A percentile compares a stretch with the other conserved stretches of the same genome.
These are phyloP conservation scores for Nautilus pompilius DNA, from an alignment of 1,140 invertebrate genomes.

Conservation along the genomic window DNA sequence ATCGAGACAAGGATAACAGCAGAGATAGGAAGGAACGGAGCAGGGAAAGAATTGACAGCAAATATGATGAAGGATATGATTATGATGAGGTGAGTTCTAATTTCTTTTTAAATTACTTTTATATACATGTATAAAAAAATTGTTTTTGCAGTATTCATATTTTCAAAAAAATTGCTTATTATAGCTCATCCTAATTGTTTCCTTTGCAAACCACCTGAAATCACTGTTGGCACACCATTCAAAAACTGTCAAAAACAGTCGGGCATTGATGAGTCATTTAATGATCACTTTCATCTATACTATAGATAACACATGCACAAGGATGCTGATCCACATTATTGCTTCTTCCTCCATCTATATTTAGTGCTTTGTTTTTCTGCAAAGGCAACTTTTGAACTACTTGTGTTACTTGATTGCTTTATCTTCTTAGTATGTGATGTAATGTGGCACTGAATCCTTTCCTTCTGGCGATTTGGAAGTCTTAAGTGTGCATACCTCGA, in stretches of 20 bases:
- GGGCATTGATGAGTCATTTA: neutral
- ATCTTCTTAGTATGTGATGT: no score
- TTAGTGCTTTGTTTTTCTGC: no score
- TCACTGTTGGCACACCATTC: neutral
- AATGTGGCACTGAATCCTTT: no score
- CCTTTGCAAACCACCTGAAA: neutral
- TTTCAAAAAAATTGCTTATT: neutral
- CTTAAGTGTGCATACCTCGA: no score
- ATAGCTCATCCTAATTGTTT: neutral
- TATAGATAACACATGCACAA: no score
- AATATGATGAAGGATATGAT: constrained; percentile 10
- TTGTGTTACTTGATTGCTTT: no score
- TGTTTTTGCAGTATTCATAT: neutral
- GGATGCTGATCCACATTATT: no score
- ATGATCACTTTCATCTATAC: neutral
- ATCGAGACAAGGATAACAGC: constrained; percentile 15
- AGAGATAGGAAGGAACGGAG: constrained; percentile 16
- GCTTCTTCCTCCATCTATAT: no score
- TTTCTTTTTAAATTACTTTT: neutral
- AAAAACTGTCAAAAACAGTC: neutral
- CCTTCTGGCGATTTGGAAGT: no score
- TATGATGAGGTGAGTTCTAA: neutral
- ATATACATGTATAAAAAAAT: neutral
- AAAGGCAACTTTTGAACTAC: no score
- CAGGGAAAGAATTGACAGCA: constrained; percentile 7